phyloP scores from a whole-genome alignment of 2,113 vertebrate genomes.

The Neotragus pygmaeus region DNA sequence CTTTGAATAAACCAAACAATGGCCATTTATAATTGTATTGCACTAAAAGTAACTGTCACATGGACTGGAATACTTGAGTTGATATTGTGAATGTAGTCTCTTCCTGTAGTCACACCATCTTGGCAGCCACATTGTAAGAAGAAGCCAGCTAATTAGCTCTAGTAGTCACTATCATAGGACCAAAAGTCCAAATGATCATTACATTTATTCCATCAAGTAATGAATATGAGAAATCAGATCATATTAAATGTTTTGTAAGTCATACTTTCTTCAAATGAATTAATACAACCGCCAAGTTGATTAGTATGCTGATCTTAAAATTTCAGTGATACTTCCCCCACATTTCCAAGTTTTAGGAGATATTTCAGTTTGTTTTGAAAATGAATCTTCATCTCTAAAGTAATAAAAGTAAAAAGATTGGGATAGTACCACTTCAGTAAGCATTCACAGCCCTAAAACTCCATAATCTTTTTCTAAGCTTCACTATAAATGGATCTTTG shows the following conservation, averaged over 20 bases:
- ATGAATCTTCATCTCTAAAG: slow-evolving; percentile 8
- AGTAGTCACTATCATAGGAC: neutral
- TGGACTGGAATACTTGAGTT: neutral
- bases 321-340: neutral
- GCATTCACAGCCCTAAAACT: neutral
- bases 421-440: neutral
- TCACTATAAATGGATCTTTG: neutral
- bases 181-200: neutral
- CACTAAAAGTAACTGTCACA: neutral
- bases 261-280: neutral
- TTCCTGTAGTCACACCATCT: neutral
- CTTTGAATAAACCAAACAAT: neutral
- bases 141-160: neutral
- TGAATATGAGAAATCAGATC: neutral
- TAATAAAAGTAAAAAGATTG: neutral
- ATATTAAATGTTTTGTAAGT: neutral
- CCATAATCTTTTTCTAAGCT: slow-evolving; percentile 13
- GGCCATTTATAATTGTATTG: neutral
- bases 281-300: neutral
- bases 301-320: neutral
- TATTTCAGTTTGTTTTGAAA: slow-evolving; percentile 19
- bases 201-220: neutral
- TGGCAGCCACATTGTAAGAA: neutral
- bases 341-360: neutral
- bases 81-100: neutral